These are phyloP conservation scores for Odocoileus hemionus DNA, from an alignment of 2,113 vertebrate species.

Conservation along the genomic window DNA sequence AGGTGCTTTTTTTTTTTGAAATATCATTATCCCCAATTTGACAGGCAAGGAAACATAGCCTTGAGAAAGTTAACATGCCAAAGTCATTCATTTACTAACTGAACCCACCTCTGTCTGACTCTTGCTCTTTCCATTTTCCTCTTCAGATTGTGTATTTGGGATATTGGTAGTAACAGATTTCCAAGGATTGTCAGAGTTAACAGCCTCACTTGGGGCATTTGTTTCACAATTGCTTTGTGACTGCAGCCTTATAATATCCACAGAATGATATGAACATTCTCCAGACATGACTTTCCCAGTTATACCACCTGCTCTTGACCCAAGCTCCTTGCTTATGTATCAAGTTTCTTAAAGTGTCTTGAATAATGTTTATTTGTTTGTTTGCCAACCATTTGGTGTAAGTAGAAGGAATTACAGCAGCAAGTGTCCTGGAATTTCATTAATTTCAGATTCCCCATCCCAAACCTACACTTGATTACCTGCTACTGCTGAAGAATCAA, in stretches of 20 bases:
- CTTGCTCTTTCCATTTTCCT: neutral
- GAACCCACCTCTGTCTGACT: neutral
- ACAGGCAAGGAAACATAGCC: neutral
- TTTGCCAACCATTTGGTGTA: neutral
- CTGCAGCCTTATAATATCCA: neutral
- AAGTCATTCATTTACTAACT: neutral
- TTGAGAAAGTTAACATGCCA: neutral
- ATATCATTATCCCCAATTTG: neutral
- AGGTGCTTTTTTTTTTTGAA: neutral
- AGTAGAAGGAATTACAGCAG: neutral
- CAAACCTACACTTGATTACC: neutral
- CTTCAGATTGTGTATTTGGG: neutral
- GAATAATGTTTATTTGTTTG: slow-evolving; percentile 1
- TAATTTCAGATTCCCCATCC: neutral
- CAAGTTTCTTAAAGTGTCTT: neutral
- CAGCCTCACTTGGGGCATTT: neutral
- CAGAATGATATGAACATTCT: neutral
- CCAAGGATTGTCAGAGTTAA: slow-evolving; percentile 14
- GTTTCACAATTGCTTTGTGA: slow-evolving; percentile 22
- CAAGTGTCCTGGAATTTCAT: neutral
- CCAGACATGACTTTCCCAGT: neutral
- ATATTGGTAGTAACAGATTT: neutral
- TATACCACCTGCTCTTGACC: neutral
- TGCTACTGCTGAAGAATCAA: neutral
- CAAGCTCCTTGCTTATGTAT: neutral